Base-by-base conservation (phyloP, 2,888 invertebrate species). In the Drosophila formosana region DNA sequence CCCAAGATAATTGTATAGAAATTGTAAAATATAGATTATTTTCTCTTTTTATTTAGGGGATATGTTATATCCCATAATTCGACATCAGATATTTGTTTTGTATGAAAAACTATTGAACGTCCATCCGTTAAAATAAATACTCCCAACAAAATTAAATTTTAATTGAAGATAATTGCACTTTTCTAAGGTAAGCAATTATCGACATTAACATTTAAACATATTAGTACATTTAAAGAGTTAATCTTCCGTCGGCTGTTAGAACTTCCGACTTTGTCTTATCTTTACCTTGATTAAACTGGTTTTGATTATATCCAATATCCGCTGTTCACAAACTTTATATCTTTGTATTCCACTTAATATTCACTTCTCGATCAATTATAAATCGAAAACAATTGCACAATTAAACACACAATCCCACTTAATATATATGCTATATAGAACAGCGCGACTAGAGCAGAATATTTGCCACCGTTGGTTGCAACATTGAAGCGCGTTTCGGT, bases 401-500 rank as follows among this genome's bases (percentile, higher is more conserved):
- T 18, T 18, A 18, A 18, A 18, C 25, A 23, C 47, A 53, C 25
- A 56, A n/a, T 34, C 30, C 28, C 32, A 28, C 18, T 18, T 28
- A 11, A 28, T 11, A 23, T 2, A 4, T 28, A 18, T 34, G 4
- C 34, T 41, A 46, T 46, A 25, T 25, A 46, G n/a, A 39, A 30
- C 46, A 58, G 13, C 51, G 55, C 46, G 26, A 26, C 23, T 18
- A 30, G 39, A 25, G 43, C 39, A 51, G 26, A 46, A 47, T 28
- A 34, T 11, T 60, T 57, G 41, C 37, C 7, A 61, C 39, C 55
- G 62, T 43, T 50, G 8, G 3, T 28, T 53, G 55, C 60, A 39
- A 41, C 68, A 67, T 69, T 47, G 55, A 70, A 64, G 72, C 83
- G 82, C 86, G 83, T 25, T 62, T 66, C 52, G 8, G 80, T 61